Evolutionary conservation across 2,888 invertebrate genomes (phyloP), one percentile per base, ranked within the genome.

Genomic region (Mimachlamys varia): DNA sequence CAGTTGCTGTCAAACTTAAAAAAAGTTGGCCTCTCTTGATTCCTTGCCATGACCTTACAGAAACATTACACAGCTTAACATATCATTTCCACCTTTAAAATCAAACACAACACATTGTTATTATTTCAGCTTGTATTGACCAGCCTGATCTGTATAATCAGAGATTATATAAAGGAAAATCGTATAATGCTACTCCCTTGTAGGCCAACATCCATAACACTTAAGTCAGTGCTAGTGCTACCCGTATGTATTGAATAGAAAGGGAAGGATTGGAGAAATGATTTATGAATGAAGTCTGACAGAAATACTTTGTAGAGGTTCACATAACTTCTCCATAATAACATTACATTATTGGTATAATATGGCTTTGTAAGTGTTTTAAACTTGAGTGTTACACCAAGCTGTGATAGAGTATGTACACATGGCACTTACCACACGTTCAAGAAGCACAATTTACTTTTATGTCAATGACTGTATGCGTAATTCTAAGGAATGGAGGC

Each of bases 321-420:
- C 27, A 27, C 33, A 76, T 76, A 76, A 76, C 76, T 33, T 76
- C 4, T 27, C 76, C 33, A 33, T 76, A 76, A 76, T 76, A 33
- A 76, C 76, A 76, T 76, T 76, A 76, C 76, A 76, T 33, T 76
- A 76, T 33, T 76, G 27, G 76, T 33, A 76, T 76, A 76, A 76
- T 76, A 76, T 27, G 27, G 76, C 76, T 76, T 33, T 76, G 76
- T 76, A 76, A 76, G 76, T 76, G 76, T 76, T 76, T 76, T 76
- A 76, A 76, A 27, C 76, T 76, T 15, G 15, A 33, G 76, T 76
- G 76, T 76, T 76, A 76, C 76, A 33, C 27, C 22, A 33, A 76
- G 27, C 76, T 76, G 76, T 15, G 76, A 76, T 33, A 33, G 27
- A 10, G 12, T 27, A 17, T 17, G 53, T 58, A 76, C 27, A 76